Conservation (phyloP, 2,797 vertebrate genomes). For the Podargus strigoides region DNA sequence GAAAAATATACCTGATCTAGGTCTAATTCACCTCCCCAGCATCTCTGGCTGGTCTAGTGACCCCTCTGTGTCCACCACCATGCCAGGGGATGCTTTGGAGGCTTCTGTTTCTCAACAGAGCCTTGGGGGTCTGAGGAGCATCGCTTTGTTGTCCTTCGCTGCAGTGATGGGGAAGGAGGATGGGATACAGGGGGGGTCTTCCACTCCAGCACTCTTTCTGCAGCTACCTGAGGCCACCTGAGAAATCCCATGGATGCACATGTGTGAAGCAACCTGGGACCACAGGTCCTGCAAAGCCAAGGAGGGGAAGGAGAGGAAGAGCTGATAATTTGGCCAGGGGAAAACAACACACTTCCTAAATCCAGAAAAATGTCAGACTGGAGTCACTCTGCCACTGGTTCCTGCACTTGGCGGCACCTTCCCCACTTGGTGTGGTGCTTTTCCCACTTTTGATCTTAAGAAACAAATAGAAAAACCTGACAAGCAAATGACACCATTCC, state of each 20-base stretch:
- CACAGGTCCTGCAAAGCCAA: not conserved
- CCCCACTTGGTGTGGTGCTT: not conserved
- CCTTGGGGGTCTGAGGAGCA: not conserved
- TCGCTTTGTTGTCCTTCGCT: no score
- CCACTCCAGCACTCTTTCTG: not conserved
- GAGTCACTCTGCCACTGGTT: not conserved
- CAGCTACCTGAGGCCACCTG: not conserved
- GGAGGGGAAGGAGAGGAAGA: not conserved
- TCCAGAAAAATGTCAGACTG: not conserved
- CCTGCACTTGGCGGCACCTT: not conserved
- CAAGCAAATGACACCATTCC: not conserved
- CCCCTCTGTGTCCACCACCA: not conserved
- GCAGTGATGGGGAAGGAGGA: not conserved
- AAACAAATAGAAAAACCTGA: not conserved
- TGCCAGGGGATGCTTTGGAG: not conserved
- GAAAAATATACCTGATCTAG: not conserved
- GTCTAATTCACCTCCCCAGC: not conserved
- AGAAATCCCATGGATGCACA: not conserved
- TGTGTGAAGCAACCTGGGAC: not conserved
- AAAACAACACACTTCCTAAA: not conserved
- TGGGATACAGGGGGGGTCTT: rapidly evolving
- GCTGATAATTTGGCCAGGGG: not conserved
- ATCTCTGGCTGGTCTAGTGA: not conserved
- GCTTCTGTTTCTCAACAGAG: not conserved
- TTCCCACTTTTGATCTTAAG: conserved; percentile 38